phyloP scores from a whole-genome alignment of 1,140 invertebrate genomes.

The Eubasilissa regina region DNA sequence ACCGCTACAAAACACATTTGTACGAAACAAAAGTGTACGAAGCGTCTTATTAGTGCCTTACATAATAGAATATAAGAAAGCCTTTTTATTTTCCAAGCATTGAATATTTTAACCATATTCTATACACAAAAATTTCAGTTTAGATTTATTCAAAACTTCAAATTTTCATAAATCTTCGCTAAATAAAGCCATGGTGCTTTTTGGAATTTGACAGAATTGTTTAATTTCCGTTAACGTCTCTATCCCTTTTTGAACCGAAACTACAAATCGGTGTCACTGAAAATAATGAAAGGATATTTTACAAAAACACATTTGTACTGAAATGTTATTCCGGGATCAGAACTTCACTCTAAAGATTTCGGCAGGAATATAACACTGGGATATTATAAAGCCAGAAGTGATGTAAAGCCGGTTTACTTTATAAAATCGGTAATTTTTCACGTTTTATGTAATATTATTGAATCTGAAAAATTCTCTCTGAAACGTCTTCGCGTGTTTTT shows the following conservation, averaged over 20 bases:
- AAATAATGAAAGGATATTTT: neutral
- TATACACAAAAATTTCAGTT: neutral
- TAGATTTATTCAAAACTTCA: neutral
- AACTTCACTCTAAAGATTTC: neutral
- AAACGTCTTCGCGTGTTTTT: constrained; percentile 35
- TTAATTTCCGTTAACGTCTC: constrained; percentile 18
- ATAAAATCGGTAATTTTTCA: constrained; percentile 7
- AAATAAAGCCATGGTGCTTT: neutral
- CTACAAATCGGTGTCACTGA: neutral
- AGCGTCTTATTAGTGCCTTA: neutral
- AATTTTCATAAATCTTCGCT: constrained; percentile 11
- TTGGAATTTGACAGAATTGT: constrained; percentile 3
- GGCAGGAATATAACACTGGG: neutral
- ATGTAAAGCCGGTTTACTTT: neutral
- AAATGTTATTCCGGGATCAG: neutral
- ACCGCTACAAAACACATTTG: neutral
- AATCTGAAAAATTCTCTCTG: constrained; percentile 24
- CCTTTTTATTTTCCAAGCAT: no score
- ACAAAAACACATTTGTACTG: constrained; percentile 6
- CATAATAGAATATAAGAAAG: no score
- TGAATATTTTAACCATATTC: constrained; percentile 10
- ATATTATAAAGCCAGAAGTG: constrained; percentile 7
- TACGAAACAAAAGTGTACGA: neutral
- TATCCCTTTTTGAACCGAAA: constrained; percentile 13
- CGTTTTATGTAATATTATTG: constrained; percentile 33